phyloP scores from a whole-genome alignment of 1,140 invertebrate species.

The Drosophila rhopaloa region DNA sequence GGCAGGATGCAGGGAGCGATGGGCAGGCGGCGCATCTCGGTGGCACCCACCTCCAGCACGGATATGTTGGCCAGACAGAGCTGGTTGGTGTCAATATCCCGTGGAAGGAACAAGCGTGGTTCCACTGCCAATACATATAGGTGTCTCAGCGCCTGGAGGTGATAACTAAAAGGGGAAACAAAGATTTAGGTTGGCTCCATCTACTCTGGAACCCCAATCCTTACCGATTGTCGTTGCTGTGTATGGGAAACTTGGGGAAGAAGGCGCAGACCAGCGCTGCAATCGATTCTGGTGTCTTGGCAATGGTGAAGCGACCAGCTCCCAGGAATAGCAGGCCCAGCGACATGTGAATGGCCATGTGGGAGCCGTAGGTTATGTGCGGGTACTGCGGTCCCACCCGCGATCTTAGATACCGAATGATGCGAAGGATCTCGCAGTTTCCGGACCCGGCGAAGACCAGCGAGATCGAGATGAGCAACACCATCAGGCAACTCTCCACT shows the following conservation, averaged over 20 bases:
- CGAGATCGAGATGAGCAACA: conserved; percentile 88
- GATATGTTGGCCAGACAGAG: conserved; percentile 92
- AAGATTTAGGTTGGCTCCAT: background rate
- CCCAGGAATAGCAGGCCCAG: conserved; percentile 96
- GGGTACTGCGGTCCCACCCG: conserved; percentile 88
- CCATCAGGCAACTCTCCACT: conserved; percentile 95
- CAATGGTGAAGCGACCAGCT: conserved; percentile 95
- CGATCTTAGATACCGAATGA: conserved; percentile 93
- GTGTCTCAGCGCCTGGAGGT: conserved; percentile 97
- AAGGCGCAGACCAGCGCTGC: conserved; percentile 96
- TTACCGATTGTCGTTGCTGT: conserved; percentile 95
- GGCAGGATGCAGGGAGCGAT: conserved; percentile 94
- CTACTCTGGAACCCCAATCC: background rate
- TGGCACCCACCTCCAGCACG: conserved; percentile 71
- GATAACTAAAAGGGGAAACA: conserved; percentile 86
- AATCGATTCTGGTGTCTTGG: conserved; percentile 92
- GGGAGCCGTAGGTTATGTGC: conserved; percentile 94
- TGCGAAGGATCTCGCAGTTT: conserved; percentile 93
- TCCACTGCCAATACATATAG: conserved; percentile 97
- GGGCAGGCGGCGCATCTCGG: conserved; percentile 68
- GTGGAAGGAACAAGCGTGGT: conserved; percentile 93
- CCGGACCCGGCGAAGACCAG: conserved; percentile 96
- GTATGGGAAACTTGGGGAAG: conserved; percentile 98
- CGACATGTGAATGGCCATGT: conserved; percentile 97
- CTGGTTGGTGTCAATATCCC: conserved; percentile 92